Evolutionary conservation across 2,797 vertebrate genomes (phyloP), one percentile per base, ranked within the genome.

Genomic region (Linurgus olivaceus): DNA sequence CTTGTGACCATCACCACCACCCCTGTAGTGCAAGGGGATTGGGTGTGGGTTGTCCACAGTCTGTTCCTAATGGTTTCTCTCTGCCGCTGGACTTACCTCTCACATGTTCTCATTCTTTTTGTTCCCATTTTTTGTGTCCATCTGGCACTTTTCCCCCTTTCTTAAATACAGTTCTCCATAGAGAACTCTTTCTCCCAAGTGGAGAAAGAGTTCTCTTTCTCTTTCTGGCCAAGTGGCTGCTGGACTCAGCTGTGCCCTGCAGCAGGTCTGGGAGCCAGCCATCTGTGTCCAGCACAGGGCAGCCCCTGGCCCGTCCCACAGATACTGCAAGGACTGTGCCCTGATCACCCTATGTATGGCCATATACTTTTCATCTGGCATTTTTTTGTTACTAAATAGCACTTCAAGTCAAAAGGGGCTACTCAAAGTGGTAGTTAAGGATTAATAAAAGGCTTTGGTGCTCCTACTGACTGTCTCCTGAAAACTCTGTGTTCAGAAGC

Each of bases 261-360:
- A 23, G 20, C 14, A 31, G 17, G 20, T 52, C 44, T 31, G 54
- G 82, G 26, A 73, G n/a, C 26, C 4, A 6, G 12, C 7, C 4
- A 2, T 33, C 28, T 42, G 3, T 73, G 45, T 48, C 33, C 0
- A 0, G 33, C 59, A 48, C 24, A 17, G 72, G 42, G 24, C 45
- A 82, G 33, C 31, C 40, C 12, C 9, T 63, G 10, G 7, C 26
- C 31, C 54, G 14, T 58, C 26, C 24, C 35, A 24, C 29, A 42
- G 26, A 2, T 31, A 16, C 48, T 84, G 68, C 31, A 17, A 55
- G 17, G 26, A 14, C 28, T 33, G 15, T 78, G 33, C 50, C 13
- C 7, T 17, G 13, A 17, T 31, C 35, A 38, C 10, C 13, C 11
- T 9, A 0, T 48, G 16, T 14, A 17, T 25, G 62, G 25, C 33